Base-by-base conservation (phyloP, 2,888 invertebrate species). In the Drosophila pseudotakahashii region DNA sequence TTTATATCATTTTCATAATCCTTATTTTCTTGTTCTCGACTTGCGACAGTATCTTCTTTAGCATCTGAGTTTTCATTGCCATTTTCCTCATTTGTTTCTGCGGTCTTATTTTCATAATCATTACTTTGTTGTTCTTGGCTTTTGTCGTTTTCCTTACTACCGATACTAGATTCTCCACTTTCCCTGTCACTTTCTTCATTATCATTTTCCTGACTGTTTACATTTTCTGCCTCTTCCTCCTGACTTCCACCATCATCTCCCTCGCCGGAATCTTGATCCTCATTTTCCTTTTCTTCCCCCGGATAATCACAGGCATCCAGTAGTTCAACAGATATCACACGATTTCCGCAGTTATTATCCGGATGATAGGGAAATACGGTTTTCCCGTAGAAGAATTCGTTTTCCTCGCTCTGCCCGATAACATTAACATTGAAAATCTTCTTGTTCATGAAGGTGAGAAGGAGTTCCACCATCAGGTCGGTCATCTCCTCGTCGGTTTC, bases 281-380 rank as follows among this genome's bases (percentile, higher is more conserved):
- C 53, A 14, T 73, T 69, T 1, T 62, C 67, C 0, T 73, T 60
- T 2, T 47, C 69, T 1, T 53, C 67, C 7, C 47, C 72, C 10
- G 69, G 72, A 74, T 76, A 89, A 50, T 82, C 82, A 37, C 92
- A 92, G 5, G 83, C 73, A 78, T 91, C 91, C 10, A 92, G 64
- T 0, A 89, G 74, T 9, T 89, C 88, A 6, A 88, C 70, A 11
- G 79, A 68, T 54, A 90, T 90, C 0, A 90, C 91, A 3, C 87
- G 78, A 76, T 84, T 88, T 0, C 91, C 91, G 70, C 92, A 92
- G 68, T 89, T 88, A 36, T 90, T 89, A 39, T 89, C 86, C 26
- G 89, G 88, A 57, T 91, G 89, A 80, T 91, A 92, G 1, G 92
- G 92, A 77, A 91, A 92, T 1, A 88, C 89, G 0, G 91, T 89